A percentile compares a stretch with the other conserved stretches of the same genome.
phyloP scores from a whole-genome alignment of 2,113 vertebrate species.

The Planiliza haematocheilus region DNA sequence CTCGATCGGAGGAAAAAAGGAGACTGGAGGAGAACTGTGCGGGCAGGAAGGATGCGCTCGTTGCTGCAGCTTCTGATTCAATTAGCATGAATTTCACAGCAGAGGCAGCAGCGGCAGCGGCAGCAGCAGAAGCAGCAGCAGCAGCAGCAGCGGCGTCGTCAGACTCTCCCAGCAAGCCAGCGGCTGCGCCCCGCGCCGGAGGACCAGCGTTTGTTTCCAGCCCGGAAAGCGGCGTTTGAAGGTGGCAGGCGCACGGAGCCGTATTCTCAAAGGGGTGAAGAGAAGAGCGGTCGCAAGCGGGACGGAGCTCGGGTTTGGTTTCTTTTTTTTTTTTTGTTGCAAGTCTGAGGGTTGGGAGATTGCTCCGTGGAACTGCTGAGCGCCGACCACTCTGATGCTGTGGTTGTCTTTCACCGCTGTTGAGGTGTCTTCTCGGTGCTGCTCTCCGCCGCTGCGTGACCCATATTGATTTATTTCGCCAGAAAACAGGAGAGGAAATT shows the following conservation, averaged over 20 bases:
- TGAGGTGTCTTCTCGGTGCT: slow-evolving; percentile 51
- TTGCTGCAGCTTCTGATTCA: slow-evolving; percentile 82
- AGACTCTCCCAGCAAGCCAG: slow-evolving; percentile 67
- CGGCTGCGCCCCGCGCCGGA: slow-evolving; percentile 60
- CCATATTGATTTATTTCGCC: slow-evolving; percentile 65
- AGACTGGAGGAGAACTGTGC: slow-evolving; percentile 68
- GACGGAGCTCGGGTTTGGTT: slow-evolving; percentile 56
- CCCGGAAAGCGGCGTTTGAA: slow-evolving; percentile 43
- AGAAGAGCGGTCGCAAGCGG: slow-evolving; percentile 53
- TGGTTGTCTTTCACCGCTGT: slow-evolving; percentile 44
- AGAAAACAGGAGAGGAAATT: slow-evolving; percentile 47
- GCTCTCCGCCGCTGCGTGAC: slow-evolving; percentile 48
- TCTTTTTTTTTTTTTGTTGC: too few species aligned
- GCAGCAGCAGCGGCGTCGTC: slow-evolving; percentile 33
- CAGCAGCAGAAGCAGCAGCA: slow-evolving; percentile 49
- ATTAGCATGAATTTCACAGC: slow-evolving; percentile 85
- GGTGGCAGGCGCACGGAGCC: slow-evolving; percentile 39
- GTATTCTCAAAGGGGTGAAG: slow-evolving; percentile 36
- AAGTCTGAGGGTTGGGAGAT: slow-evolving; percentile 57
- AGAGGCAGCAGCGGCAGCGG: slow-evolving; percentile 66
- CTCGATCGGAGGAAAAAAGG: slow-evolving; percentile 64
- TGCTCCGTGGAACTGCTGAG: slow-evolving; percentile 59
- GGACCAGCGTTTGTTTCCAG: slow-evolving; percentile 49
- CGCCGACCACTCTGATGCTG: slow-evolving; percentile 48
- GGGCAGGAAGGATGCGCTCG: slow-evolving; percentile 77